Conservation (phyloP, 2,888 invertebrate genomes). For the Halocaridina rubra region DNA sequence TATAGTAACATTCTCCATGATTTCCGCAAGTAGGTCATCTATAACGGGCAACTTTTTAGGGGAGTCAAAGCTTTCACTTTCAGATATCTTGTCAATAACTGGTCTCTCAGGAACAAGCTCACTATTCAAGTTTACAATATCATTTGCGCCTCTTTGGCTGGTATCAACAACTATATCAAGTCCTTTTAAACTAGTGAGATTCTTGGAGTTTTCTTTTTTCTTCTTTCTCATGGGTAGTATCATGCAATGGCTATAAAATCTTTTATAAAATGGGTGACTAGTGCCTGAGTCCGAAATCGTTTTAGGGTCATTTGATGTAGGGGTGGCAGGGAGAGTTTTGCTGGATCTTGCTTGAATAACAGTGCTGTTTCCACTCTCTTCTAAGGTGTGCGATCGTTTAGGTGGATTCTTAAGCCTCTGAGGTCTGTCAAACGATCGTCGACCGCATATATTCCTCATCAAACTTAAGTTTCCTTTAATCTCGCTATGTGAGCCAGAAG, state of each 20-base stretch:
- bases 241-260: conserved; percentile 51
- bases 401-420: not conserved
- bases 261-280: conserved; percentile 38
- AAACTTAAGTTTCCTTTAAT: not conserved
- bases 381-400: conserved; percentile 26
- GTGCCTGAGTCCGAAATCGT: not conserved
- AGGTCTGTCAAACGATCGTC: conserved; percentile 42
- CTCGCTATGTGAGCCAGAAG: not conserved
- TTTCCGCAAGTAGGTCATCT: conserved; percentile 44
- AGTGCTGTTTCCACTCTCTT: conserved; percentile 11
- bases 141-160: not conserved
- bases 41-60: conserved; percentile 36
- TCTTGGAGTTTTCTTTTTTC: conserved; percentile 19
- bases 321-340: conserved; percentile 43
- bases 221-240: conserved; percentile 31
- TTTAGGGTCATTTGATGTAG: not conserved
- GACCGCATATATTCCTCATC: conserved; percentile 28
- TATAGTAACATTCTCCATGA: conserved; percentile 42
- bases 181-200: not conserved
- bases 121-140: not conserved
- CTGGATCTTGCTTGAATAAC: conserved; percentile 6
- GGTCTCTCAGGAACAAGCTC: not conserved
- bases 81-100: not conserved
- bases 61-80: conserved; percentile 20
- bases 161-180: not conserved